Evolutionary conservation across 2,888 invertebrate species (phyloP).

Genomic region (Oligia latruncula): DNA sequence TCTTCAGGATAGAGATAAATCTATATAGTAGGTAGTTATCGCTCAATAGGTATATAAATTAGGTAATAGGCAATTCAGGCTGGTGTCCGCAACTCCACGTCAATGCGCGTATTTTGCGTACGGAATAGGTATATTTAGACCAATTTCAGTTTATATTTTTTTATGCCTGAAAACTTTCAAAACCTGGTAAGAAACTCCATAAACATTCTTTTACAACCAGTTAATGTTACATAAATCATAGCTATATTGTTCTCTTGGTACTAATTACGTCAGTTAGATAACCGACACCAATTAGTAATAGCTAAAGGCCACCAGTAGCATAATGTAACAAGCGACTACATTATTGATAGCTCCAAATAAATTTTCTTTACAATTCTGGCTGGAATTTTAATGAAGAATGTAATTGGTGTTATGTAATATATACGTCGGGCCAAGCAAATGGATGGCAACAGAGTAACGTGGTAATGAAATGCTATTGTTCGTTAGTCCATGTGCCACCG

Average conservation of each 20-base stretch:
- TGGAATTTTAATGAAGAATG: neutral
- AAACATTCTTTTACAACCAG: conserved; percentile 20
- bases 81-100: no score
- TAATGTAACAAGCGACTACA: conserved; percentile 19
- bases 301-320: neutral
- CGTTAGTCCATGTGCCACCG: conserved; percentile 13
- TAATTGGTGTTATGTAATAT: neutral
- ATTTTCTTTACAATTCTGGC: conserved; percentile 16
- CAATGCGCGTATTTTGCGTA: no score
- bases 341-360: conserved; percentile 28
- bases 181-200: conserved; percentile 1
- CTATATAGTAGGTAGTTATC: no score
- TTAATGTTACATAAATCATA: conserved; percentile 26
- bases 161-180: neutral
- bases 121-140: neutral
- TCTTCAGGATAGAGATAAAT: neutral
- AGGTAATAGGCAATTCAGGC: no score
- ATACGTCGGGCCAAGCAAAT: conserved; percentile 29
- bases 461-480: conserved; percentile 51
- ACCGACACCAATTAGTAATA: conserved; percentile 31
- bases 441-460: conserved; percentile 4
- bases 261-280: conserved; percentile 28
- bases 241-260: conserved; percentile 41
- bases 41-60: neutral
- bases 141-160: conserved; percentile 18